Percentiles rank a stretch among this genome's conserved stretches.
phyloP scores from a whole-genome alignment of 2,888 invertebrate genomes.

The Drosophila neotestacea region DNA sequence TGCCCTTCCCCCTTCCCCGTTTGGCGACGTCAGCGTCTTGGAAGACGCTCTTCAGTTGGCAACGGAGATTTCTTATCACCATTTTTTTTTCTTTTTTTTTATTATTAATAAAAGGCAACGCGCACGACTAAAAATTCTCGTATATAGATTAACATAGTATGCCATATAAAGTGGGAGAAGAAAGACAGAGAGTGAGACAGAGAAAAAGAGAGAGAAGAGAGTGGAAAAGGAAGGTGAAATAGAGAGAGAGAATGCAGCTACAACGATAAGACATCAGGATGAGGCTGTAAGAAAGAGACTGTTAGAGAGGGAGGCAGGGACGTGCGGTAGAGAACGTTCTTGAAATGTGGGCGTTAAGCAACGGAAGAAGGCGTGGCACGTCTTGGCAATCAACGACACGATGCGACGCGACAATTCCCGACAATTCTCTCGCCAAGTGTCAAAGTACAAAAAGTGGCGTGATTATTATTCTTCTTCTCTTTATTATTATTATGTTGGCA shows the following conservation, averaged over 20 bases:
- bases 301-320: background rate
- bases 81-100: too few species aligned
- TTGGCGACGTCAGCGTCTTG: constrained; percentile 13
- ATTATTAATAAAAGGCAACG: constrained; percentile 9
- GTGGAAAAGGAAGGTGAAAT: too few species aligned
- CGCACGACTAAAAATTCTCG: constrained; percentile 9
- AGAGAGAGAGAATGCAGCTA: background rate
- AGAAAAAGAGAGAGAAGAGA: background rate
- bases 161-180: background rate
- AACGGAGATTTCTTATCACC: constrained; percentile 24
- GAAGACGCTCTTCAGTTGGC: constrained; percentile 16
- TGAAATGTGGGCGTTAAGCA: constrained; percentile 42
- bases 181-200: background rate
- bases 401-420: background rate
- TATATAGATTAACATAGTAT: constrained; percentile 6
- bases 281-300: constrained; percentile 4
- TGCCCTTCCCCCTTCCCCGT: background rate
- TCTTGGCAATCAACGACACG: constrained; percentile 39
- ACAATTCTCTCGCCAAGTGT: constrained; percentile 42
- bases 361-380: constrained; percentile 65
- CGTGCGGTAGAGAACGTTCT: constrained; percentile 7
- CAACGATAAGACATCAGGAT: constrained; percentile 12
- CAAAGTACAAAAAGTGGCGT: constrained; percentile 75
- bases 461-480: constrained; percentile 66
- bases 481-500: constrained; percentile 50